These are phyloP conservation scores for Dolomedes plantarius DNA, from an alignment of 2,888 invertebrate genomes.

Conservation along the genomic window DNA sequence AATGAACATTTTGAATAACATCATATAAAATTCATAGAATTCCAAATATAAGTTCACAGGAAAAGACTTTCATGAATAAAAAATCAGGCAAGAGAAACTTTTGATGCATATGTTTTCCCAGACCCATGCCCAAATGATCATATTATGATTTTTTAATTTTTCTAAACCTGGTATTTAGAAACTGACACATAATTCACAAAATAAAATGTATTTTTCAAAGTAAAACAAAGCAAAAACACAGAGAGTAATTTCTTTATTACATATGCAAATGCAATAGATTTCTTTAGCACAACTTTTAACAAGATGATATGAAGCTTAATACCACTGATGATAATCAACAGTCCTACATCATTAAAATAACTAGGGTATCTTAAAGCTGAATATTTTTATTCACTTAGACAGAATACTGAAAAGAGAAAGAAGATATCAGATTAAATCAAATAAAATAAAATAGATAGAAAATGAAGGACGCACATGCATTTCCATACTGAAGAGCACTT, in stretches of 20 bases:
- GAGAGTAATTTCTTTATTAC: background rate
- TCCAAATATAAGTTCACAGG: too few relatives aligned
- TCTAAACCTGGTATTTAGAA: too few relatives aligned
- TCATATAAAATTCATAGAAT: too few relatives aligned
- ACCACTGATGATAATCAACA: background rate
- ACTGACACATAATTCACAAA: too few relatives aligned
- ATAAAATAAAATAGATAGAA: constrained; percentile 24
- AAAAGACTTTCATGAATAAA: too few relatives aligned
- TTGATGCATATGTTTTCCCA: too few relatives aligned
- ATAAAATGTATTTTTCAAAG: too few relatives aligned
- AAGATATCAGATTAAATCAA: constrained; percentile 17
- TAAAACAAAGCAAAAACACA: background rate
- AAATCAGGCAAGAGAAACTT: too few relatives aligned
- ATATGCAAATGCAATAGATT: background rate
- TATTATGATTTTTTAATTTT: too few relatives aligned
- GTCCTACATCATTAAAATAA: constrained; percentile 6
- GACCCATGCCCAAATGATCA: too few relatives aligned
- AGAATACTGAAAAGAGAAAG: constrained; percentile 33
- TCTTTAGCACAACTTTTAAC: background rate
- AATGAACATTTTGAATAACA: too few relatives aligned
- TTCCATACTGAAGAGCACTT: constrained; percentile 66
- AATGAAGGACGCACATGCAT: constrained; percentile 61
- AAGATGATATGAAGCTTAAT: constrained; percentile 18
- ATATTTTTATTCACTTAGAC: background rate
- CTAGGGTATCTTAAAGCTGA: background rate